Percentiles rank a stretch among this genome's conserved stretches.
phyloP scores from a whole-genome alignment of 2,113 vertebrate species.

The Oenanthe oenanthe region DNA sequence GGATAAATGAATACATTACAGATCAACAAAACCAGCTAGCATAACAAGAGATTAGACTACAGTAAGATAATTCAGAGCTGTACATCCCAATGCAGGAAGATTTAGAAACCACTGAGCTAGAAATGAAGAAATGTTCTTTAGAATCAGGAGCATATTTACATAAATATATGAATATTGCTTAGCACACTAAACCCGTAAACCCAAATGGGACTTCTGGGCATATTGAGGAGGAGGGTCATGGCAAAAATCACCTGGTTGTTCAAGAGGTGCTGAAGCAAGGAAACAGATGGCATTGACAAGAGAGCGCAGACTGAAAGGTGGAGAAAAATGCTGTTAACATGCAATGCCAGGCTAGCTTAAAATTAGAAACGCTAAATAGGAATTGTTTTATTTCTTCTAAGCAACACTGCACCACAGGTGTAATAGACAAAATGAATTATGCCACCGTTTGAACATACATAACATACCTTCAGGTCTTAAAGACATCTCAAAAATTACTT shows the following conservation, averaged over 20 bases:
- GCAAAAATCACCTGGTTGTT: conserved; percentile 26
- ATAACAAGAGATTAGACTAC: not conserved
- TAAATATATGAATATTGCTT: not conserved
- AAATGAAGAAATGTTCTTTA: not conserved
- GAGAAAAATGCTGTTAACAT: conserved; percentile 16
- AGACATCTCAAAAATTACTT: conserved; percentile 5
- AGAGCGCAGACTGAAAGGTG: not conserved
- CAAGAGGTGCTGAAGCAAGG: conserved; percentile 5
- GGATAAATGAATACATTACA: conserved; percentile 18
- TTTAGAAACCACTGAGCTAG: not conserved
- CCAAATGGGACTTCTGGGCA: not conserved
- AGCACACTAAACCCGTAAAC: conserved; percentile 5
- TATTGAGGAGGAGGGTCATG: not conserved
- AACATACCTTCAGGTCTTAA: conserved; percentile 7
- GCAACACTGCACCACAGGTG: not conserved
- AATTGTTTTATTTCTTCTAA: conserved; percentile 26
- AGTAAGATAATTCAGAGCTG: not conserved
- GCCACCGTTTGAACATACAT: not conserved
- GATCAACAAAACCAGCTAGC: conserved; percentile 31
- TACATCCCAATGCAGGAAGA: not conserved
- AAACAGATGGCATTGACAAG: conserved; percentile 28
- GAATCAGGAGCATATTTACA: not conserved
- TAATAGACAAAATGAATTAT: conserved; percentile 12
- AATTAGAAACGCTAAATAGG: not conserved
- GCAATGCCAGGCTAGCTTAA: not conserved